Base-by-base conservation (phyloP, 1,140 invertebrate species). In the Druon quercuslanigerum region DNA sequence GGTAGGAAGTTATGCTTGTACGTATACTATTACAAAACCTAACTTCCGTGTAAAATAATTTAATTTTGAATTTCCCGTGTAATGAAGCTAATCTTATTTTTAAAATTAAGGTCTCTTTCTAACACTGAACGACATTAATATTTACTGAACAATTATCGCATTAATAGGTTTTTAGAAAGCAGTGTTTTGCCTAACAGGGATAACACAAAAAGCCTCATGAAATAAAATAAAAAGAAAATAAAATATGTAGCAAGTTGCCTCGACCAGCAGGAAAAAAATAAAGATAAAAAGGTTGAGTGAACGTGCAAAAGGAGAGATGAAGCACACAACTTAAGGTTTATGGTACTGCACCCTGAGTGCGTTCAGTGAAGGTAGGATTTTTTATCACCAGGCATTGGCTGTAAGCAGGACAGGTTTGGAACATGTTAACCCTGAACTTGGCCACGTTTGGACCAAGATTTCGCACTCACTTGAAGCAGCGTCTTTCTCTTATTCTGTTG, bases 371-470 rank as follows among this genome's bases (percentile, higher is more conserved):
- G 52, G 16, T 50, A 50, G 75, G 54, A 50, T 71, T 51, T 72
- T 60, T 71, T 33, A 57, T 25, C 13, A 52, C 25, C 16, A 17
- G 11, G 72, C 46, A 72, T 17, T 66, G 71, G 57, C 77, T 51
- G 66, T 56, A 71, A 71, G 72, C n/a, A 13, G 25, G 76, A 71
- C 72, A 60, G 50, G 76, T 72, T 78, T 78, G 46, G 20, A 79
- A 75, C 81, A 78, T 50, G 81, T 74, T 79, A 57, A 70, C 75
- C 79, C 79, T 81, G 82, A 81, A 81, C 79, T 79, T 79, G 79
- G 56, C 74, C 70, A 50, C 70, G 9, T 12, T 25, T 60, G 57
- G 57, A 33, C 57, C 57, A 25, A 60, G 20, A 66, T 54, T 51
- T 73, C 50, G 57, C 57, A 60, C 57, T 60, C 25, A 60, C 33